A percentile compares a stretch with the other conserved stretches of the same genome.
These are phyloP conservation scores for Lanius collurio DNA, from an alignment of 2,113 vertebrate genomes.

Conservation along the genomic window DNA sequence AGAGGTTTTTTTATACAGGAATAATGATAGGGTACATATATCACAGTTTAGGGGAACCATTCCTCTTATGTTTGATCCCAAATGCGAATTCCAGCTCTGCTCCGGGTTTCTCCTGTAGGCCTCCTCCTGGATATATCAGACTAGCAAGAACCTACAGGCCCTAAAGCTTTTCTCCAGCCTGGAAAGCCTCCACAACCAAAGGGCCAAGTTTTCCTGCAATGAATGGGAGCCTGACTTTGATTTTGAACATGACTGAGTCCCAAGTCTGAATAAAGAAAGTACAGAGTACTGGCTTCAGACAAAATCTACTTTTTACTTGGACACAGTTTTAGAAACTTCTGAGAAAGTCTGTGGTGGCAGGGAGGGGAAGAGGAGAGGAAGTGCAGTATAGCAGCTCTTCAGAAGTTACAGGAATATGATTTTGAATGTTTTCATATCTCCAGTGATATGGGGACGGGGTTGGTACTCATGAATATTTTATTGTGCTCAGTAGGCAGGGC, in stretches of 20 bases:
- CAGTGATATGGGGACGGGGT: neutral
- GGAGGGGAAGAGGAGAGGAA: neutral
- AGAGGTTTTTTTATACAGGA: neutral
- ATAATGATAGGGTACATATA: neutral
- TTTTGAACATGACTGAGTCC: neutral
- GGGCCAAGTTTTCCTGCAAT: neutral
- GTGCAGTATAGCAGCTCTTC: neutral
- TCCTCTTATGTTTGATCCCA: neutral
- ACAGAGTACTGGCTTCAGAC: neutral
- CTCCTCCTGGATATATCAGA: neutral
- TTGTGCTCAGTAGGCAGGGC: neutral
- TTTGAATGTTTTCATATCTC: neutral
- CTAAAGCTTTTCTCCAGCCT: neutral
- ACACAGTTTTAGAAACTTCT: neutral
- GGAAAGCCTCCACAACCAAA: neutral
- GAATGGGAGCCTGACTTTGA: fast-evolving
- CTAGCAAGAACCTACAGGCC: neutral
- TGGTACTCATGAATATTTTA: neutral
- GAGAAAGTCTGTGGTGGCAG: neutral
- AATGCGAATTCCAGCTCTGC: neutral
- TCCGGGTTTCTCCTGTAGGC: neutral
- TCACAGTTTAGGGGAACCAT: neutral
- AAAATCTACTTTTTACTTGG: neutral
- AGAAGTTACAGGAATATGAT: neutral
- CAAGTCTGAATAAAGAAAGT: neutral